A percentile compares a stretch with the other conserved stretches of the same genome.
phyloP scores from a whole-genome alignment of 2,797 vertebrate genomes.

The Neosalanx taihuensis region DNA sequence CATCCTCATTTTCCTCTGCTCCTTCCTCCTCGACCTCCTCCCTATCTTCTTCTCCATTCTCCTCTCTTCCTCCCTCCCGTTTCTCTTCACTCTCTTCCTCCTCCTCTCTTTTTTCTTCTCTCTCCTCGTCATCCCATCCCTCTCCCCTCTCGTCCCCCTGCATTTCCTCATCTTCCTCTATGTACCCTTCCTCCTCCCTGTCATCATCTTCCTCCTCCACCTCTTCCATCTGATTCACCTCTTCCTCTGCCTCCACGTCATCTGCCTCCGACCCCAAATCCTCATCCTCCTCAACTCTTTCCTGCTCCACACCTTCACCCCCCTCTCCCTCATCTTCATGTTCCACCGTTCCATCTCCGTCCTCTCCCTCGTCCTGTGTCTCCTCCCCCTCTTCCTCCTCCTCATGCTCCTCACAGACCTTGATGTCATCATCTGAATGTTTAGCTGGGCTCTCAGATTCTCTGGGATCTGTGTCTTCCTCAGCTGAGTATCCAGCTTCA shows the following conservation, averaged over 20 bases:
- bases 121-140: not conserved
- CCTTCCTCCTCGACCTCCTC: not conserved
- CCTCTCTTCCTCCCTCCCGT: not conserved
- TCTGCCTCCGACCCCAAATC: not conserved
- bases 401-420: not conserved
- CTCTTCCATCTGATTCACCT: not conserved
- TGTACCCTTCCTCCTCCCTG: constrained; percentile 22
- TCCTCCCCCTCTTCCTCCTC: constrained; percentile 5
- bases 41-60: not conserved
- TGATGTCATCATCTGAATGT: not conserved
- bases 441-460: not conserved
- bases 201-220: constrained; percentile 15
- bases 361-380: not conserved
- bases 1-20: not conserved
- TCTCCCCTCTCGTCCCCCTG: not conserved
- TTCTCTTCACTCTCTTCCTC: not conserved
- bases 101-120: not conserved
- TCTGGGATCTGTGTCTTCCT: not conserved
- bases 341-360: not conserved
- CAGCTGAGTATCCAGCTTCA: not conserved
- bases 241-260: not conserved
- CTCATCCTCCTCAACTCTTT: too few relatives aligned
- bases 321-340: not conserved
- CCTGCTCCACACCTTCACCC: not conserved
- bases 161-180: constrained; percentile 15